phyloP scores from a whole-genome alignment of 2,888 invertebrate species.

The Drosophila anomalata region DNA sequence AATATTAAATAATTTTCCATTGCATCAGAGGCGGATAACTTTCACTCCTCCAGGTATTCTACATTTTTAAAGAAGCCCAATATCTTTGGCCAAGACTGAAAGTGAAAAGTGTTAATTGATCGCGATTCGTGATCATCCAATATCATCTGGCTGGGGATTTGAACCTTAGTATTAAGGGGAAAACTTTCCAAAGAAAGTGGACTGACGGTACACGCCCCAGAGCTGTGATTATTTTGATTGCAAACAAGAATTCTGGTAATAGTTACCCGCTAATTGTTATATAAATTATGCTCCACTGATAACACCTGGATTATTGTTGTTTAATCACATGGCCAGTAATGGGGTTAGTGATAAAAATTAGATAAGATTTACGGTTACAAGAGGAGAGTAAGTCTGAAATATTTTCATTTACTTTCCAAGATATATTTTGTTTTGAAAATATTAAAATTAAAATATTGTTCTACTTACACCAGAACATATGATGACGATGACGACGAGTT shows the following conservation, averaged over 20 bases:
- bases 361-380: not conserved
- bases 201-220: slow-evolving; percentile 10
- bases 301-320: slow-evolving; percentile 3
- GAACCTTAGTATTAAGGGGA: slow-evolving; percentile 18
- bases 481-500: slow-evolving; percentile 71
- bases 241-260: slow-evolving; percentile 29
- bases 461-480: slow-evolving; percentile 67
- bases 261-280: slow-evolving; percentile 39
- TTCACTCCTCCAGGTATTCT: slow-evolving; percentile 51
- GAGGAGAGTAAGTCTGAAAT: not conserved
- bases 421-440: not conserved
- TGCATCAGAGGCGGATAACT: slow-evolving; percentile 40
- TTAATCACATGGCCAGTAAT: not conserved
- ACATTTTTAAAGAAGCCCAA: slow-evolving; percentile 15
- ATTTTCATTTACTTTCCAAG: not conserved
- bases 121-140: slow-evolving; percentile 72
- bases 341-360: not conserved
- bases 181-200: slow-evolving; percentile 69
- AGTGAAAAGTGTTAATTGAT: slow-evolving; percentile 82
- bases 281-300: slow-evolving; percentile 19
- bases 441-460: not conserved
- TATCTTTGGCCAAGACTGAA: slow-evolving; percentile 59
- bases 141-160: slow-evolving; percentile 39
- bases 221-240: slow-evolving; percentile 38
- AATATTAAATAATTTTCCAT: slow-evolving; percentile 58